These are phyloP conservation scores for Papilio polytes DNA, from an alignment of 1,140 invertebrate genomes.

Conservation along the genomic window DNA sequence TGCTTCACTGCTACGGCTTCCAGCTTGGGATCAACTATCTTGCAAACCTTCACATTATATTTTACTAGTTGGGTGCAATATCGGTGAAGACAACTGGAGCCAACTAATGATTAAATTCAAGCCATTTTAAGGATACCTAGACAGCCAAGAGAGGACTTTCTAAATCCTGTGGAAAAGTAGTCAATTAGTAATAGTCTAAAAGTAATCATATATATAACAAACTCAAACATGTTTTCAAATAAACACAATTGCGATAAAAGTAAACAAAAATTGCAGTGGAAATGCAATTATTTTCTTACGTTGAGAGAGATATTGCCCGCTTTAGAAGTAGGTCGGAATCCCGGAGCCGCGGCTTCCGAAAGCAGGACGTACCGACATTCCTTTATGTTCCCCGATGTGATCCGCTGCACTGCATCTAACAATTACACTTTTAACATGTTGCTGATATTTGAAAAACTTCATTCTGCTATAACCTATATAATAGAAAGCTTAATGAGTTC, in stretches of 20 bases:
- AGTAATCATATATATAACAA: not conserved
- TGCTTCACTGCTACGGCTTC: not conserved
- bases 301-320: constrained; percentile 27
- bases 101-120: not conserved
- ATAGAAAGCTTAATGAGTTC: not conserved
- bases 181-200: not conserved
- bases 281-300: constrained; percentile 36
- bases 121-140: no score
- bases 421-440: constrained; percentile 20
- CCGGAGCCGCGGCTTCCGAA: constrained; percentile 24
- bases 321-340: constrained; percentile 32
- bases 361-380: constrained; percentile 35
- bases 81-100: not conserved
- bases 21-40: not conserved
- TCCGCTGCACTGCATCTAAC: constrained; percentile 15
- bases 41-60: not conserved
- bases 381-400: constrained; percentile 19
- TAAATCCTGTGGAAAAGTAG: not conserved
- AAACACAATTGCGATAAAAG: constrained; percentile 7
- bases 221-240: not conserved
- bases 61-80: not conserved
- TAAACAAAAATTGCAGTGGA: constrained; percentile 19
- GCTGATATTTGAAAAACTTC: not conserved
- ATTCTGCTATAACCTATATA: not conserved
- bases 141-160: not conserved